These are phyloP conservation scores for Caenorhabditis latens DNA, from an alignment of 1,140 invertebrate species.

Conservation along the genomic window DNA sequence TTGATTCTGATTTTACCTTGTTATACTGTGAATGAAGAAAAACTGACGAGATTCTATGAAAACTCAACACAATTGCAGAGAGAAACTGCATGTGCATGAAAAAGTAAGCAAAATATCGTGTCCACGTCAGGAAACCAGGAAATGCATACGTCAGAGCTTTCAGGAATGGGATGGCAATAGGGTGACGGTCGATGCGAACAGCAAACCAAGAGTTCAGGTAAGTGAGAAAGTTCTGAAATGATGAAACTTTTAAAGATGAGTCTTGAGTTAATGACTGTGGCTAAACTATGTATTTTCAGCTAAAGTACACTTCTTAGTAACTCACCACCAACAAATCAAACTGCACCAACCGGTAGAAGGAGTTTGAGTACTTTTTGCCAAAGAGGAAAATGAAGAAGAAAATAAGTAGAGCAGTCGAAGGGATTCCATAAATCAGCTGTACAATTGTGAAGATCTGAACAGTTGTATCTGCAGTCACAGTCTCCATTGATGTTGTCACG, in stretches of 20 bases:
- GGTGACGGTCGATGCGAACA: not conserved
- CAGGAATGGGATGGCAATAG: not conserved
- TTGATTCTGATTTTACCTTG: not conserved
- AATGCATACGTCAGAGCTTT: not conserved
- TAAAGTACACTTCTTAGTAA: not conserved
- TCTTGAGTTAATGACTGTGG: not conserved
- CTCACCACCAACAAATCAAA: slow-evolving; percentile 24
- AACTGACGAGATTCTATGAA: not conserved
- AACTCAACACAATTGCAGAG: slow-evolving; percentile 1
- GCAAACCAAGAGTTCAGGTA: slow-evolving; percentile 5
- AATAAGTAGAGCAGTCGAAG: not conserved
- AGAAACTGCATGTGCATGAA: slow-evolving; percentile 37
- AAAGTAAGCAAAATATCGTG: not conserved
- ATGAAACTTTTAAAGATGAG: not conserved
- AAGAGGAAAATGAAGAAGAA: not conserved
- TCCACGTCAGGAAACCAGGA: not conserved
- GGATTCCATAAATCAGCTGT: not conserved
- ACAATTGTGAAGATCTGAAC: not conserved
- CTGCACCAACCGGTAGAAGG: slow-evolving; percentile 7
- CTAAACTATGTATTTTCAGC: not conserved
- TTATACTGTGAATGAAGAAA: not conserved
- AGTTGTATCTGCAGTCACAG: not conserved
- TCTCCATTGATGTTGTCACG: not conserved
- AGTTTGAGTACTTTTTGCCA: not conserved
- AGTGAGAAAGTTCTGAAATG: not conserved